Evolutionary conservation across 2,888 invertebrate genomes (phyloP).

Genomic region (Hetaerina titia): DNA sequence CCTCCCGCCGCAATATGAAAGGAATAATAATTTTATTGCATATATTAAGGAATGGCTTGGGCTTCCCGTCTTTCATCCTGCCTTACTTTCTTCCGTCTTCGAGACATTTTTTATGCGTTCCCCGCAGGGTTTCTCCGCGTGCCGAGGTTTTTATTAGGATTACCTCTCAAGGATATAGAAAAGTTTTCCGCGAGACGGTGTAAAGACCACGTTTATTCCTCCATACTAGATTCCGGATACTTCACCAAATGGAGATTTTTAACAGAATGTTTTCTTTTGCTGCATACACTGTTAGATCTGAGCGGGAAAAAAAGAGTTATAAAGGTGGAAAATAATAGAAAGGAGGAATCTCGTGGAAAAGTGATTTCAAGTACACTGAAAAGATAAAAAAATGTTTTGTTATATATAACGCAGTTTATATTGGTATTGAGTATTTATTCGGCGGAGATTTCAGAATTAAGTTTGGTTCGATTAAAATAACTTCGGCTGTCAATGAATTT

Average conservation of each 20-base stretch:
- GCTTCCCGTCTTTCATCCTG: not conserved
- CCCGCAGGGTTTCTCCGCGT: not conserved
- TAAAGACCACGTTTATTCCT: not conserved
- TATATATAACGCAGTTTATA: too few relatives aligned
- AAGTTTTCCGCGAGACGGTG: not conserved
- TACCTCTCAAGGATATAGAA: not conserved
- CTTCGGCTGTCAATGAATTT: too few relatives aligned
- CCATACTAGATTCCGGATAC: not conserved
- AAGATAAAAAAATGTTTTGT: too few relatives aligned
- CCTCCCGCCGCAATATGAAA: slow-evolving; percentile 3
- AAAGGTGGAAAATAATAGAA: not conserved
- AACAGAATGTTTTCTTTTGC: not conserved
- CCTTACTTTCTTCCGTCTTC: not conserved
- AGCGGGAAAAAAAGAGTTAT: not conserved
- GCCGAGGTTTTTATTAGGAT: not conserved
- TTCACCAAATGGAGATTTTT: not conserved
- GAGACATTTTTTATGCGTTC: not conserved
- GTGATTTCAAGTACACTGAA: not conserved
- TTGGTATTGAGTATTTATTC: too few relatives aligned
- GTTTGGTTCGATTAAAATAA: too few relatives aligned
- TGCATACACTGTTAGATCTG: not conserved
- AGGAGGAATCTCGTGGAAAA: not conserved
- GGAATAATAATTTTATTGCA: slow-evolving; percentile 6
- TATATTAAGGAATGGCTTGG: not conserved
- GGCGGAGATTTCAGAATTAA: too few relatives aligned